A percentile compares a stretch with the other conserved stretches of the same genome.
Evolutionary conservation across 2,888 invertebrate genomes (phyloP).

Genomic region (Sialis lutaria): DNA sequence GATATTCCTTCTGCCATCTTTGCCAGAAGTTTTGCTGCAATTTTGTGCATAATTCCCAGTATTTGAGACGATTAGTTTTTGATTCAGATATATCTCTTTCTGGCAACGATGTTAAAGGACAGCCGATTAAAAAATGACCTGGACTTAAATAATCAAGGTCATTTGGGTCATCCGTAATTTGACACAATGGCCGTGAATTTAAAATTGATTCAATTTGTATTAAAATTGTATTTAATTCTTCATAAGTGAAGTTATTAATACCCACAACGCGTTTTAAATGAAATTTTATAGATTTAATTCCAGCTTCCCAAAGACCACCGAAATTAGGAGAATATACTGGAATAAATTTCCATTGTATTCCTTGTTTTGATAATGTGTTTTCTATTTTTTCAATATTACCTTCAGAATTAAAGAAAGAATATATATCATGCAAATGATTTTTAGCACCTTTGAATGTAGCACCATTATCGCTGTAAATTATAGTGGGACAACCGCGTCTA

Average conservation of each 20-base stretch:
- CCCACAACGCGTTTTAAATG: conserved; percentile 13
- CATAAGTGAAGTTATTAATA: conserved; percentile 9
- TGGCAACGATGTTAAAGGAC: conserved; percentile 7
- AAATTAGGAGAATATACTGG: conserved; percentile 14
- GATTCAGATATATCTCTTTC: background rate
- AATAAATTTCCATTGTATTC: conserved; percentile 14
- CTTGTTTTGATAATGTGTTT: conserved; percentile 7
- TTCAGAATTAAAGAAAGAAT: background rate
- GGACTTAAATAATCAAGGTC: conserved; percentile 1
- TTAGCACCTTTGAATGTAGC: conserved; percentile 15
- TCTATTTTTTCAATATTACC: background rate
- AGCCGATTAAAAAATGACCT: conserved; percentile 6
- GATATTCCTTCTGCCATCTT: conserved; percentile 9
- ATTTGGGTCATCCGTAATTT: conserved; percentile 4
- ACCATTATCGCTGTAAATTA: conserved; percentile 14
- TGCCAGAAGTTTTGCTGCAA: conserved; percentile 16
- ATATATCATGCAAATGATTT: conserved; percentile 8
- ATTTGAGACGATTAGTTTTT: background rate
- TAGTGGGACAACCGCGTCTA: background rate
- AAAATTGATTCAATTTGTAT: conserved; percentile 12
- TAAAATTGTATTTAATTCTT: conserved; percentile 12
- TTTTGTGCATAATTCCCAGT: conserved; percentile 10
- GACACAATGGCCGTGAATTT: conserved; percentile 12
- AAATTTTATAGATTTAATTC: conserved; percentile 13
- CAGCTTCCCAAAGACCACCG: conserved; percentile 16